phyloP scores from a whole-genome alignment of 1,140 invertebrate species.

The Drosophila miranda region DNA sequence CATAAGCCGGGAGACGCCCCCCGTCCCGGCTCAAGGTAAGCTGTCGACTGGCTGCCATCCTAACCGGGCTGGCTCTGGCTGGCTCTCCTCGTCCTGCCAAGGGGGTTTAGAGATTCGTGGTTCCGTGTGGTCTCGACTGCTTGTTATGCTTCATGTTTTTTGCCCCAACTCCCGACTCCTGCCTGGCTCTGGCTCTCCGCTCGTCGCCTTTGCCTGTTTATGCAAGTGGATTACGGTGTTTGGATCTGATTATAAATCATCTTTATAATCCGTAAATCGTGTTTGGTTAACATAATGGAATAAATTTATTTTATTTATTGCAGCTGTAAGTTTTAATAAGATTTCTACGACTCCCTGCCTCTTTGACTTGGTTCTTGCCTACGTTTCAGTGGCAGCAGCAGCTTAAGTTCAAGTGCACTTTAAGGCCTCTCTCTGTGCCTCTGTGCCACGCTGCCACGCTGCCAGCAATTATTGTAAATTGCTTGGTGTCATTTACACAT shows the following conservation, averaged over 20 bases:
- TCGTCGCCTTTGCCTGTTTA: constrained; percentile 61
- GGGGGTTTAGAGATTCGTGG: not conserved
- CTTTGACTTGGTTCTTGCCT: constrained; percentile 32
- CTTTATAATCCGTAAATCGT: constrained; percentile 81
- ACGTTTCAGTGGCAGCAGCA: constrained; percentile 12
- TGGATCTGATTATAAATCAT: constrained; percentile 81
- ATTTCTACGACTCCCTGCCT: constrained; percentile 62
- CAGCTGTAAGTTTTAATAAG: constrained; percentile 80
- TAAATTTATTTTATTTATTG: constrained; percentile 81
- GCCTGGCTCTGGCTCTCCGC: constrained; percentile 4
- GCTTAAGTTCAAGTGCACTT: constrained; percentile 70
- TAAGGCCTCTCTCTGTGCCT: constrained; percentile 35
- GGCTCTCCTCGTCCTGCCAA: too few species aligned
- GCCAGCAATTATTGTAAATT: constrained; percentile 77
- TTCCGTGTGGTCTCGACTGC: constrained; percentile 55
- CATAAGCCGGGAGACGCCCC: constrained; percentile 38
- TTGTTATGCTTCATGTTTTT: constrained; percentile 77
- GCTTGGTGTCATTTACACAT: constrained; percentile 75
- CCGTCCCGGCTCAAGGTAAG: constrained; percentile 35
- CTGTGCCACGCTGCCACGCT: constrained; percentile 20
- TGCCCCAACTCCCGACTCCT: not conserved
- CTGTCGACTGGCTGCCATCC: constrained; percentile 41
- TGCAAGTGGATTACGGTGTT: constrained; percentile 80
- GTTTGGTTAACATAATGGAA: constrained; percentile 81
- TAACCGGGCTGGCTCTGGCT: too few species aligned